These are phyloP conservation scores for Mycalesis mineus DNA, from an alignment of 2,888 invertebrate species.

Conservation along the genomic window DNA sequence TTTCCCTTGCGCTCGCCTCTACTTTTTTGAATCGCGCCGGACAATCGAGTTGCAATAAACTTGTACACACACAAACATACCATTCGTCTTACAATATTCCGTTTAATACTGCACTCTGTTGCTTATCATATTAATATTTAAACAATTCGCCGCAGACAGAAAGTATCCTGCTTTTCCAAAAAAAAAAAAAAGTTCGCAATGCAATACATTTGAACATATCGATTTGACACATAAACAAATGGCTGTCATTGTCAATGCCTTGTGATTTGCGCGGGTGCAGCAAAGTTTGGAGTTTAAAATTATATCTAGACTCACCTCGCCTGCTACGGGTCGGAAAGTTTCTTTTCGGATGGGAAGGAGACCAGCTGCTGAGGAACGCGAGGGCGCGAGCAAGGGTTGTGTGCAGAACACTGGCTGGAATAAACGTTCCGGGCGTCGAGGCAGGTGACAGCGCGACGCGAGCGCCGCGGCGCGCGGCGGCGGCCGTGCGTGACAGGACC, in stretches of 20 bases:
- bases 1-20: constrained; percentile 24
- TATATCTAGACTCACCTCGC: constrained; percentile 22
- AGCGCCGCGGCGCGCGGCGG: constrained; percentile 67
- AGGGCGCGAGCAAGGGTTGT: constrained; percentile 25
- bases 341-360: not conserved
- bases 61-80: constrained; percentile 30
- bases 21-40: constrained; percentile 45
- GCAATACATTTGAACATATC: constrained; percentile 21
- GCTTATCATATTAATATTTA: no score
- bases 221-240: constrained; percentile 50
- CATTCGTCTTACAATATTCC: constrained; percentile 11
- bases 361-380: constrained; percentile 3
- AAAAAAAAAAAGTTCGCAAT: constrained; percentile 12
- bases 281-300: constrained; percentile 9
- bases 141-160: not conserved
- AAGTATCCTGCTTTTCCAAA: not conserved
- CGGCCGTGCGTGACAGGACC: constrained; percentile 45
- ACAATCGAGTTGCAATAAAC: constrained; percentile 41
- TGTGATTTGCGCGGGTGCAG: constrained; percentile 33
- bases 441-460: constrained; percentile 48
- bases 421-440: constrained; percentile 42
- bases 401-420: constrained; percentile 33
- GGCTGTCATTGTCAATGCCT: constrained; percentile 54
- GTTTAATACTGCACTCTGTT: no score
- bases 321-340: not conserved